These are phyloP conservation scores for Mythimna loreyi DNA, from an alignment of 2,888 invertebrate species.

Conservation along the genomic window DNA sequence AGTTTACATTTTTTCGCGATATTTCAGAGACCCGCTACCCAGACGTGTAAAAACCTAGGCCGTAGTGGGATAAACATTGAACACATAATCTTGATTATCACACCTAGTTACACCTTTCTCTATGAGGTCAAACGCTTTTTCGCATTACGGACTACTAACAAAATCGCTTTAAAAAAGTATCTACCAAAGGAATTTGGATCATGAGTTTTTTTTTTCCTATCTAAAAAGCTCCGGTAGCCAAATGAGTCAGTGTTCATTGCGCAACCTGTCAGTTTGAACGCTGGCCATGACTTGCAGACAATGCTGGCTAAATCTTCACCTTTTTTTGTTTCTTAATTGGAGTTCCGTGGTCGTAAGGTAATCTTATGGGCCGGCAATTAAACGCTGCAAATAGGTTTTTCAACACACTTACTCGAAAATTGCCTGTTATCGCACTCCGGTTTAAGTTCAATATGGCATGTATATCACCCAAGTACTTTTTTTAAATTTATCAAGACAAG, in stretches of 20 bases:
- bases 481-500: too few species aligned
- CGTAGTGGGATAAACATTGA: neutral
- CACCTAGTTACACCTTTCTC: neutral
- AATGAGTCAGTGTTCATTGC: conserved; percentile 59
- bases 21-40: too few species aligned
- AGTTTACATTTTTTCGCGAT: too few species aligned
- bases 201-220: conserved; percentile 22
- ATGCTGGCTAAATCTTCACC: conserved; percentile 66
- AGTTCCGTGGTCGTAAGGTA: conserved; percentile 28
- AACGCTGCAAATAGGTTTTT: too few species aligned
- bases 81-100: neutral
- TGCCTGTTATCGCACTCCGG: too few species aligned
- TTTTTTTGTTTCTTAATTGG: conserved; percentile 65
- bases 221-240: conserved; percentile 54
- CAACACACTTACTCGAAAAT: too few species aligned
- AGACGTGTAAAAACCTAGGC: neutral
- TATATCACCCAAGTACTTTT: too few species aligned
- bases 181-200: neutral
- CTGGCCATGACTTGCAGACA: conserved; percentile 70
- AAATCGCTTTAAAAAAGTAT: neutral
- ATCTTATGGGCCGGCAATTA: neutral
- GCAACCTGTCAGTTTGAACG: conserved; percentile 56
- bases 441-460: too few species aligned
- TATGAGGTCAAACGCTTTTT: neutral
- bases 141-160: neutral